Evolutionary conservation across 1,140 invertebrate species (phyloP), one percentile per base, ranked within the genome.

Genomic region (Penaeus indicus): DNA sequence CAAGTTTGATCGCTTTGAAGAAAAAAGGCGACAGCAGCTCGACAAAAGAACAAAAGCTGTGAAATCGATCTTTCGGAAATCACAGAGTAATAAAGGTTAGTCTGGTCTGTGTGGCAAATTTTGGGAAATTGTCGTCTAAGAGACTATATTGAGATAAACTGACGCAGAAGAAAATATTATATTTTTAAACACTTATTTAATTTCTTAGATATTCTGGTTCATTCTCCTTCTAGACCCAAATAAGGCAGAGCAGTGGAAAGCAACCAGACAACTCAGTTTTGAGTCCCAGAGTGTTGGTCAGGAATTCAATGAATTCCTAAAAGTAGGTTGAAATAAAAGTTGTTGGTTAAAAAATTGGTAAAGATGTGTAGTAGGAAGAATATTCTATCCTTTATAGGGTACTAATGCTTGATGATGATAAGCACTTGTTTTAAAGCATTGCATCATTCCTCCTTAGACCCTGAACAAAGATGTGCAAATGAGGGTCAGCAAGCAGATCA

Each of bases 31-130:
- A 38, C 96, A 96, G 86, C 96, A 97, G 92, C 94, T 95, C 61
- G 96, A 97, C 91, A 97, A 97, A 92, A 96, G 96, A 90, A 95
- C 94, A 32, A 96, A 97, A 92, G 94, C 97, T 64, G 93, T 97
- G 11, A 95, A 96, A 91, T 95, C 95, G 47, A 95, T 97, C 8
- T 97, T 98, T 92, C 94, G 95, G 78, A 96, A 96, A 92, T 94
- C 95, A 47, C 94, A 89, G 69, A 77, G 94, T 8, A 94, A 93
- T 47, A 96, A 95, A 94, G 95, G 94, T 94, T 93, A 92, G 90
- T 92, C 92, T 92, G 90, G 91, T 72, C 62, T 69, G 16, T 89
- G n/a, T 60, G 8, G 63, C 7, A 25, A 32, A 54, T 83, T 27
- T 62, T 13, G 21, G 22, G 13, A 18, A n/a, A 16, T 22, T 61